These are phyloP conservation scores for Cotesia glomerata DNA, from an alignment of 1,140 invertebrate species.

Conservation along the genomic window DNA sequence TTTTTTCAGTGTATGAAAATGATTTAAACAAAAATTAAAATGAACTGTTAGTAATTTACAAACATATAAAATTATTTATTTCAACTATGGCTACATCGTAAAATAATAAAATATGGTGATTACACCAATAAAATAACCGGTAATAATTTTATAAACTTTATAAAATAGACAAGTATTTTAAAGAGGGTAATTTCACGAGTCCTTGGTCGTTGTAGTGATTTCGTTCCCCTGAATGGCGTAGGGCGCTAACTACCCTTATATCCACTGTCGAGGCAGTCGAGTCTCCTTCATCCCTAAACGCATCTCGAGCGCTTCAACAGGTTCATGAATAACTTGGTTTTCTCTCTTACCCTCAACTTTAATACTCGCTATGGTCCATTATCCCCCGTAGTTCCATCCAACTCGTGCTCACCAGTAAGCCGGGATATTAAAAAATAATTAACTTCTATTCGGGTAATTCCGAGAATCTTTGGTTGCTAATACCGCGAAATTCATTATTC, in stretches of 20 bases:
- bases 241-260: constrained; percentile 58
- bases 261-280: constrained; percentile 42
- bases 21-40: too few relatives aligned
- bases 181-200: constrained; percentile 62
- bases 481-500: too few relatives aligned
- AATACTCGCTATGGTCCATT: neutral
- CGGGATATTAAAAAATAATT: neutral
- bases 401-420: too few relatives aligned
- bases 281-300: constrained; percentile 53
- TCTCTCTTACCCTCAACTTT: constrained; percentile 11
- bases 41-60: too few relatives aligned
- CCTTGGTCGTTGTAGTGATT: constrained; percentile 58
- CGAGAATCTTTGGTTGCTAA: too few relatives aligned
- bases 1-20: too few relatives aligned
- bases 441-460: too few relatives aligned
- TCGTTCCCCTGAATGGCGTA: constrained; percentile 45
- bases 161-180: constrained; percentile 35
- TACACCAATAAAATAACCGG: too few relatives aligned
- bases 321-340: constrained; percentile 63
- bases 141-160: too few relatives aligned
- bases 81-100: too few relatives aligned
- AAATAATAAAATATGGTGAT: too few relatives aligned
- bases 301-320: constrained; percentile 62
- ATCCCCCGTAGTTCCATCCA: neutral
- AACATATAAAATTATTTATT: too few relatives aligned